A percentile compares a stretch with the other conserved stretches of the same genome.
Evolutionary conservation across 1,140 invertebrate species (phyloP).

Genomic region (Sweltsa coloradensis): DNA sequence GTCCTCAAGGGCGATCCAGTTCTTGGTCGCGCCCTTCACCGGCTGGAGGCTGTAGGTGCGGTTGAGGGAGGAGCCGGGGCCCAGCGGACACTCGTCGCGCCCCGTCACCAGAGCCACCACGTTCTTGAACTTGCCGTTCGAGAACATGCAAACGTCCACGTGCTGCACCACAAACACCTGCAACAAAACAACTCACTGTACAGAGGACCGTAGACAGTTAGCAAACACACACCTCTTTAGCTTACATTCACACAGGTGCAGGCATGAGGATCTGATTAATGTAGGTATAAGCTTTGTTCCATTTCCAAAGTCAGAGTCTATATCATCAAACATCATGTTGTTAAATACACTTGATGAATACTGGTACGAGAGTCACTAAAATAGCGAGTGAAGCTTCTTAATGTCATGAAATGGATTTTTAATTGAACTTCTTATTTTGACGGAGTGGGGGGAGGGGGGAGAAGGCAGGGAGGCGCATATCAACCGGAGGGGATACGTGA

Average conservation of each 20-base stretch:
- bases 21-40: conserved; percentile 62
- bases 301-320: not conserved
- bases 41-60: conserved; percentile 53
- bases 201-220: too few species aligned
- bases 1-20: conserved; percentile 70
- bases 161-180: conserved; percentile 85
- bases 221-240: not conserved
- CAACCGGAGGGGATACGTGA: too few species aligned
- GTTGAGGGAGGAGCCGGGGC: conserved; percentile 41
- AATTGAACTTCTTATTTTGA: too few species aligned
- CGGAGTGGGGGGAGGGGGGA: too few species aligned
- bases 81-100: conserved; percentile 48
- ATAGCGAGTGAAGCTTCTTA: too few species aligned
- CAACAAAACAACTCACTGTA: conserved; percentile 16
- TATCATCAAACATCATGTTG: too few species aligned
- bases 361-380: too few species aligned
- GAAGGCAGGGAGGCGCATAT: too few species aligned
- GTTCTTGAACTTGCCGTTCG: conserved; percentile 98
- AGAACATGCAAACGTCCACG: conserved; percentile 98
- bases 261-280: too few species aligned
- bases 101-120: conserved; percentile 80
- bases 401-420: too few species aligned
- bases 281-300: too few species aligned
- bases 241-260: not conserved
- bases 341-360: too few species aligned